Conservation (phyloP, 2,888 invertebrate species). For the Cantharis lateralis region DNA sequence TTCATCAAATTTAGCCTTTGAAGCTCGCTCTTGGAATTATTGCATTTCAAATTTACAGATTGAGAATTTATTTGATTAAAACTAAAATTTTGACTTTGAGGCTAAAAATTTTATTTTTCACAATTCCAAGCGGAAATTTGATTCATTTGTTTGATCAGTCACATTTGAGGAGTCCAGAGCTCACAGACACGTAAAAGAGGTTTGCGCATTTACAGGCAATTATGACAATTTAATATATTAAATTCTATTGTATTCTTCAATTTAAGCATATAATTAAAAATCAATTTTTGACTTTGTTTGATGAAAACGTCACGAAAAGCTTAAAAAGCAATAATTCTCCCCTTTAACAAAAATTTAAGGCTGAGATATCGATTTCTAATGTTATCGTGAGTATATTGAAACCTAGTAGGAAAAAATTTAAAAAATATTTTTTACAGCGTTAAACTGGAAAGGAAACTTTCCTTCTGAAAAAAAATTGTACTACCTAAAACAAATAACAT, state of each 20-base stretch:
- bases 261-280: neutral
- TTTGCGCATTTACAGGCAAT: neutral
- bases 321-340: neutral
- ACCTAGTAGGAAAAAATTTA: neutral
- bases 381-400: neutral
- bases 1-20: neutral
- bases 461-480: neutral
- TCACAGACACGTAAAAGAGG: too few relatives aligned
- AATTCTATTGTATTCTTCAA: neutral
- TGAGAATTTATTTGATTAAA: neutral
- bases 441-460: neutral
- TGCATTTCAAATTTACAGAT: neutral
- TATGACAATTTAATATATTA: neutral
- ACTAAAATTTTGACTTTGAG: neutral
- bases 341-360: neutral
- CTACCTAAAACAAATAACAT: neutral
- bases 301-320: neutral
- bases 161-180: too few relatives aligned
- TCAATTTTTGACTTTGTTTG: neutral
- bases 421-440: neutral
- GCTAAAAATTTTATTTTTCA: neutral
- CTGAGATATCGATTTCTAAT: neutral
- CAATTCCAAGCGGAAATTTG: neutral
- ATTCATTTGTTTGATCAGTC: too few relatives aligned
- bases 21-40: neutral